Percentiles rank a stretch among this genome's conserved stretches.
Evolutionary conservation across 2,888 invertebrate genomes (phyloP).

Genomic region (Siphlonurus alternatus): DNA sequence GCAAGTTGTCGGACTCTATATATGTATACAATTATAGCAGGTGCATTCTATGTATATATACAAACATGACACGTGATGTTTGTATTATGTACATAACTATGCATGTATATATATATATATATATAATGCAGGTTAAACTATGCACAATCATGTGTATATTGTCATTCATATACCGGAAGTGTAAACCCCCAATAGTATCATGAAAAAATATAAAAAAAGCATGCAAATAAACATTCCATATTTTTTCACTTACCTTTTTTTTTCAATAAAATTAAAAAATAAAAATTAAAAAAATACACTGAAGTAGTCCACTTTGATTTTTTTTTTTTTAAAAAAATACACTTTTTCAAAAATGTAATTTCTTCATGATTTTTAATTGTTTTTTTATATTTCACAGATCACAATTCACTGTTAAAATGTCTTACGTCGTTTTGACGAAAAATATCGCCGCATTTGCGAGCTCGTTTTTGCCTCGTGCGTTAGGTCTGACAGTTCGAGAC

Average conservation of each 20-base stretch:
- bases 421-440: background rate
- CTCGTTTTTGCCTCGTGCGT: background rate
- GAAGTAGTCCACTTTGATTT: background rate
- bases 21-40: background rate
- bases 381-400: background rate
- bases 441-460: background rate
- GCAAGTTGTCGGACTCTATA: background rate
- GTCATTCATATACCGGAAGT: background rate
- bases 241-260: too few relatives aligned
- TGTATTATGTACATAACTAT: background rate
- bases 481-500: background rate
- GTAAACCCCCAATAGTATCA: background rate
- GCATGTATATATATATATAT: background rate
- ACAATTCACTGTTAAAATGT: background rate
- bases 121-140: background rate
- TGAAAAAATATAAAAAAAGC: background rate
- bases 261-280: background rate
- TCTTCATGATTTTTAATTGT: background rate
- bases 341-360: background rate
- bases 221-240: too few relatives aligned
- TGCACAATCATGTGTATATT: background rate
- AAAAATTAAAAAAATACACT: background rate
- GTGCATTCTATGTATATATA: background rate
- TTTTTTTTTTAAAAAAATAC: background rate
- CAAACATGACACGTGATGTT: background rate